Conservation (phyloP, 2,113 vertebrate species). For the Macheiramphus alcinus region DNA sequence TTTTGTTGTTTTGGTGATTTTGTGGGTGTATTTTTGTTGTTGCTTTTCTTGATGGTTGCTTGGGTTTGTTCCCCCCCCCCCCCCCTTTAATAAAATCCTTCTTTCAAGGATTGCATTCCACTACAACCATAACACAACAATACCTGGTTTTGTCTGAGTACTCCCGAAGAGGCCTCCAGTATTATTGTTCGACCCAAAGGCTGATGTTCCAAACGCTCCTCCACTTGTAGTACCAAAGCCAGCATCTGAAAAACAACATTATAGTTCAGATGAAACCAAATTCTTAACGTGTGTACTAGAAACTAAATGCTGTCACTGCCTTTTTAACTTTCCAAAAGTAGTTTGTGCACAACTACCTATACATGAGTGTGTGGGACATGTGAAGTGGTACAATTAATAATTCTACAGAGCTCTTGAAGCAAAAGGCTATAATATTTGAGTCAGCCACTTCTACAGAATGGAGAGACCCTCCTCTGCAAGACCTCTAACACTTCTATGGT, state of each 20-base stretch:
- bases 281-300: rapidly evolving
- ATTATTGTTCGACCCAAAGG: slow-evolving; percentile 86
- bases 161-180: slow-evolving; percentile 88
- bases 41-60: rapidly evolving
- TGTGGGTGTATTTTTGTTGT: rapidly evolving
- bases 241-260: slow-evolving; percentile 72
- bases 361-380: rapidly evolving
- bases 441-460: background rate
- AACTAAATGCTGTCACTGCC: rapidly evolving
- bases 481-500: rapidly evolving
- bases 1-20: no score
- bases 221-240: slow-evolving; percentile 83
- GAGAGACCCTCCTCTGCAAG: background rate
- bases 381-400: no score
- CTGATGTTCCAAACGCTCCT: slow-evolving; percentile 88
- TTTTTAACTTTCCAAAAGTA: background rate
- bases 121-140: rapidly evolving
- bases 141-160: slow-evolving; percentile 92
- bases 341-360: rapidly evolving
- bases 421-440: background rate
- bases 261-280: rapidly evolving
- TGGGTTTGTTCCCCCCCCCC: no score
- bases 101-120: rapidly evolving
- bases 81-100: rapidly evolving
- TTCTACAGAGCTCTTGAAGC: background rate